These are phyloP conservation scores for Aethina tumida DNA, from an alignment of 1,140 invertebrate species.

Conservation along the genomic window DNA sequence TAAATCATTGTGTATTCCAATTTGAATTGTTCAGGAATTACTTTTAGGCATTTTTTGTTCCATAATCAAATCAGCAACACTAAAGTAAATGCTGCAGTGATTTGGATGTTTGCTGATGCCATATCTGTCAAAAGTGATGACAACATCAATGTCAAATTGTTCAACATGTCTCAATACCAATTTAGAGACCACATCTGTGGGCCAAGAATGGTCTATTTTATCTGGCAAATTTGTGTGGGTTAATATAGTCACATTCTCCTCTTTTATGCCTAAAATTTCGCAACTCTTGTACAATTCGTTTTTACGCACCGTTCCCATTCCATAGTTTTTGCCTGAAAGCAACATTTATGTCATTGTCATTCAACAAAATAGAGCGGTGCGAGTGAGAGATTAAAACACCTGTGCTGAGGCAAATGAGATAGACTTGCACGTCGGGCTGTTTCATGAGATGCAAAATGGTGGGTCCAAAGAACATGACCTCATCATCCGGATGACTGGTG, in stretches of 20 bases:
- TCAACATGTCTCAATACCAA: conserved; percentile 63
- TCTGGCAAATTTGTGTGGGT: conserved; percentile 65
- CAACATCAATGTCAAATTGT: conserved; percentile 64
- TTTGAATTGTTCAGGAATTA: conserved; percentile 29
- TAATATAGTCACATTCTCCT: conserved; percentile 61
- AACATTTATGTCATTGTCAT: too few species aligned
- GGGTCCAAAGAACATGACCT: conserved; percentile 97
- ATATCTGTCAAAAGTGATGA: conserved; percentile 86
- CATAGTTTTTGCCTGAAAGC: conserved; percentile 60
- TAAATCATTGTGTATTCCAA: conserved; percentile 12
- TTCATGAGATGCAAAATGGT: conserved; percentile 63
- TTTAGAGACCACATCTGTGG: conserved; percentile 57
- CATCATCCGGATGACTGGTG: conserved; percentile 92
- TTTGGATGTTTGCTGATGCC: conserved; percentile 86
- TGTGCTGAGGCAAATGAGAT: conserved; percentile 77
- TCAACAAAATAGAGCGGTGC: too few species aligned
- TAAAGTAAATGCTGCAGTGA: conserved; percentile 76
- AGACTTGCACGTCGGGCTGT: conserved; percentile 53
- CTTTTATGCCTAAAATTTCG: conserved; percentile 62
- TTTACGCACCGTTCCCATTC: conserved; percentile 55
- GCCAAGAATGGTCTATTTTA: conserved; percentile 64
- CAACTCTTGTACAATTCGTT: conserved; percentile 73
- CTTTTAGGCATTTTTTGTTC: conserved; percentile 61
- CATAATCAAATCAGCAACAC: conserved; percentile 62
- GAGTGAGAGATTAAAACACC: too few species aligned